A percentile compares a stretch with the other conserved stretches of the same genome.
Evolutionary conservation across 2,888 invertebrate genomes (phyloP).

Genomic region (Physocephala rufipes): DNA sequence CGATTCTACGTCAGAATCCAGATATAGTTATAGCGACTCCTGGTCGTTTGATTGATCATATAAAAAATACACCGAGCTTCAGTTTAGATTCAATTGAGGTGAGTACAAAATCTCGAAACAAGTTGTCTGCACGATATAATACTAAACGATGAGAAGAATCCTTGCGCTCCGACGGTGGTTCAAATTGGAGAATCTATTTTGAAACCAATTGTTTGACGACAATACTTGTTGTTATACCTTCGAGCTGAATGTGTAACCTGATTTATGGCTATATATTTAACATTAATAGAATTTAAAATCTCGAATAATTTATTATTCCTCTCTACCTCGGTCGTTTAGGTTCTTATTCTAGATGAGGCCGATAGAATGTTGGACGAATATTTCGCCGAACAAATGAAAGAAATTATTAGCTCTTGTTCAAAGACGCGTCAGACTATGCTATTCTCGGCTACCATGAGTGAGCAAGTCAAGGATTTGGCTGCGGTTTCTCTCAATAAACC

Average conservation of each 20-base stretch:
- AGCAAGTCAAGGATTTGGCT: constrained; percentile 94
- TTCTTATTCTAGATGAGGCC: constrained; percentile 73
- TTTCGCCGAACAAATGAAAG: constrained; percentile 99
- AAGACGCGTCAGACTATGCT: constrained; percentile 93
- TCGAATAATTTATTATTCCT: not conserved
- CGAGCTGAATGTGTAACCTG: constrained; percentile 51
- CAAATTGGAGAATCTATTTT: constrained; percentile 27
- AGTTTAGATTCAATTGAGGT: constrained; percentile 90
- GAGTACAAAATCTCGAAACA: constrained; percentile 40
- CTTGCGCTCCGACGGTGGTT: constrained; percentile 63
- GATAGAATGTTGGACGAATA: constrained; percentile 97
- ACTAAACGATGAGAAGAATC: constrained; percentile 61
- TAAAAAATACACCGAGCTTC: constrained; percentile 94
- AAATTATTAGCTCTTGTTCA: constrained; percentile 92
- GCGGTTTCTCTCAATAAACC: constrained; percentile 93
- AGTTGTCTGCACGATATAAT: not conserved
- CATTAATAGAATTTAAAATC: not conserved
- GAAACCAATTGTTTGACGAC: constrained; percentile 44
- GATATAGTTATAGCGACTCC: constrained; percentile 99
- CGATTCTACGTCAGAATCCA: constrained; percentile 85
- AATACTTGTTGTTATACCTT: constrained; percentile 42
- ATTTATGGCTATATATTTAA: constrained; percentile 30
- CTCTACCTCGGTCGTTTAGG: constrained; percentile 50
- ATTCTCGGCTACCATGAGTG: constrained; percentile 99
- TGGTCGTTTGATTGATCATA: constrained; percentile 96